phyloP scores from a whole-genome alignment of 2,113 vertebrate genomes.

The Ptilonorhynchus violaceus region DNA sequence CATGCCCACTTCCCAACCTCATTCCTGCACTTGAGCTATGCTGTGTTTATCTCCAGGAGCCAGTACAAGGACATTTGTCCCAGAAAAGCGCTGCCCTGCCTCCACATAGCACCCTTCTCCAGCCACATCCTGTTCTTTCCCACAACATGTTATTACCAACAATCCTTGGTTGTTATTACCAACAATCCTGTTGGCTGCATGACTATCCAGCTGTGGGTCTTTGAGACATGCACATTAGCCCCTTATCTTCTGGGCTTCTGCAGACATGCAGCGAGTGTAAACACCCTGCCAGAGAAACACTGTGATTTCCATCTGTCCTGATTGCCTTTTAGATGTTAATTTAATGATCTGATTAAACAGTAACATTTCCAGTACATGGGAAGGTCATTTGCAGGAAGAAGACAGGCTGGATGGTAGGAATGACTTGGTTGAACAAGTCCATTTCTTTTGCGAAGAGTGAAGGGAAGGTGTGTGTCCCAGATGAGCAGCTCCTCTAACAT shows the following conservation, averaged over 20 bases:
- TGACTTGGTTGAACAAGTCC: background rate
- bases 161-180: background rate
- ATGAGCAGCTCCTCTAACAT: background rate
- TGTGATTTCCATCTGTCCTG: background rate
- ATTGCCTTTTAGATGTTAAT: slow-evolving; percentile 13
- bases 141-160: background rate
- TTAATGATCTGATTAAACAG: slow-evolving; percentile 17
- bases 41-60: background rate
- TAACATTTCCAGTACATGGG: background rate
- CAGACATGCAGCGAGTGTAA: background rate
- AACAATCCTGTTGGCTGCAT: background rate
- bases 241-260: background rate
- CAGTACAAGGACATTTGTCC: background rate
- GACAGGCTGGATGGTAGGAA: background rate
- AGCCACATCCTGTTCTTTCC: background rate
- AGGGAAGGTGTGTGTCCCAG: background rate
- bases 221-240: background rate
- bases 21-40: background rate
- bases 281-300: background rate
- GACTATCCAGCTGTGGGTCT: background rate
- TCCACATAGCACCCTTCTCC: background rate
- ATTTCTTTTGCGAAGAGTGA: background rate
- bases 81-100: background rate
- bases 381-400: background rate
- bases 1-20: background rate